phyloP scores from a whole-genome alignment of 53 echinoderm and acorn worm species.

The Mesocentrotus franciscanus region DNA sequence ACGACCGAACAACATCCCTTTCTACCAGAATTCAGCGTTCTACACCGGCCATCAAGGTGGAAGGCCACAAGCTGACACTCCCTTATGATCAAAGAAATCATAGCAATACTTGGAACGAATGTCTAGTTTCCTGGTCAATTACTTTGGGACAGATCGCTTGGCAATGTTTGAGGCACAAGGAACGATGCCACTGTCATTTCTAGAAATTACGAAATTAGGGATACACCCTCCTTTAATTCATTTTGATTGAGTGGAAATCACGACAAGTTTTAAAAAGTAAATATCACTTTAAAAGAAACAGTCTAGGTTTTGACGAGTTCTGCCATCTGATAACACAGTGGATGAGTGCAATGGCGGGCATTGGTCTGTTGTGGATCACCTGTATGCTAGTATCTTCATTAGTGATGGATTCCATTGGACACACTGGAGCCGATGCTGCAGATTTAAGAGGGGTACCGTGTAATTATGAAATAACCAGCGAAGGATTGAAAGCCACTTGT shows the following conservation, averaged over 20 bases:
- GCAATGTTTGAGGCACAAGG: no score
- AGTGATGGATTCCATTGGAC: background rate
- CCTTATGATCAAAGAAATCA: background rate
- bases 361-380: background rate
- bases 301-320: no score
- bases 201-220: background rate
- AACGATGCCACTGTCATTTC: background rate
- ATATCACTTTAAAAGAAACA: background rate
- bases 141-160: background rate
- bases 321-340: background rate
- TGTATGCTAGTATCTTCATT: background rate
- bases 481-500: conserved; percentile 30
- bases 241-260: background rate
- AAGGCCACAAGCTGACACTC: background rate
- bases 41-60: background rate
- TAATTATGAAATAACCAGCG: background rate
- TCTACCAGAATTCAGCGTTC: background rate
- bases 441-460: background rate
- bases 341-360: background rate
- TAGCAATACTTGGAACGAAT: background rate
- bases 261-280: background rate
- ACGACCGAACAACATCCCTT: background rate
- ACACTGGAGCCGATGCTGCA: background rate
- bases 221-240: no score
- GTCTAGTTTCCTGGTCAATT: background rate